These are phyloP conservation scores for Bursaphelenchus mucronatus DNA, from an alignment of 1,140 invertebrate species.

Conservation along the genomic window DNA sequence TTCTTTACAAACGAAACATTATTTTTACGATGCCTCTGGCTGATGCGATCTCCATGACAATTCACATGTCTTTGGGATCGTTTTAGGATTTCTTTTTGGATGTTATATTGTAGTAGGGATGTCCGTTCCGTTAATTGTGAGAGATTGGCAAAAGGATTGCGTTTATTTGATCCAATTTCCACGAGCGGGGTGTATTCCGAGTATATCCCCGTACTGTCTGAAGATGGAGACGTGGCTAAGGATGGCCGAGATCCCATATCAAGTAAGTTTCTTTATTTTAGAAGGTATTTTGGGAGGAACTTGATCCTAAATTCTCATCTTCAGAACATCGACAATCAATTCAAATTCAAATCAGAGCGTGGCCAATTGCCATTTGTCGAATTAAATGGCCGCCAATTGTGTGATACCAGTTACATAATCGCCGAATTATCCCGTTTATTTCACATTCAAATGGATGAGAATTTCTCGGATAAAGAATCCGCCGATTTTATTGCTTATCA, in stretches of 20 bases:
- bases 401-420: constrained; percentile 81
- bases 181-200: constrained; percentile 74
- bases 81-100: too few species aligned
- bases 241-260: constrained; percentile 80
- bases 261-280: constrained; percentile 67
- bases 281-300: too few species aligned
- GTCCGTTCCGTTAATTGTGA: constrained; percentile 34
- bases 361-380: constrained; percentile 82
- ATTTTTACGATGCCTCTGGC: too few species aligned
- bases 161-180: constrained; percentile 88
- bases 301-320: constrained; percentile 4
- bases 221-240: constrained; percentile 89
- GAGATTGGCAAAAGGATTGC: constrained; percentile 81
- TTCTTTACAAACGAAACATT: too few species aligned
- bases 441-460: constrained; percentile 75
- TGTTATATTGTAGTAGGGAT: too few species aligned
- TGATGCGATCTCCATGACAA: too few species aligned
- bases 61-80: too few species aligned
- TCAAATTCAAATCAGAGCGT: constrained; percentile 63
- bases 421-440: constrained; percentile 77
- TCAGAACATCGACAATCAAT: constrained; percentile 27
- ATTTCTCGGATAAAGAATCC: constrained; percentile 74
- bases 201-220: constrained; percentile 80
- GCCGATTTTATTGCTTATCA: constrained; percentile 83
- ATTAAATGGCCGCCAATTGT: constrained; percentile 85